Evolutionary conservation across 1,140 invertebrate species (phyloP).

Genomic region (Drosophila nasuta): DNA sequence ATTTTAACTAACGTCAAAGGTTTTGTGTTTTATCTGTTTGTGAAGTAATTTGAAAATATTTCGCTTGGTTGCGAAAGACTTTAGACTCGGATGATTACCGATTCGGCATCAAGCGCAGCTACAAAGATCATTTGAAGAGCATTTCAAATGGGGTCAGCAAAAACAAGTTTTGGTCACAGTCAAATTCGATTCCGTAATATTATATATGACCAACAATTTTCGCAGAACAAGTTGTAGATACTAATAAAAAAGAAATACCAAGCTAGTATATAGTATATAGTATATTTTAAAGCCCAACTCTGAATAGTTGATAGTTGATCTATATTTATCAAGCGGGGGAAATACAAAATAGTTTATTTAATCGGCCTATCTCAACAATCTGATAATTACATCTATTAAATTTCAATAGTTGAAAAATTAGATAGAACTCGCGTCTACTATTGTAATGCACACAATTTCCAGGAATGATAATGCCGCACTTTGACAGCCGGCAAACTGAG

Average conservation of each 20-base stretch:
- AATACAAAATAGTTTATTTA: not conserved
- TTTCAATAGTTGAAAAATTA: conserved; percentile 20
- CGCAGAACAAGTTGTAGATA: too few species aligned
- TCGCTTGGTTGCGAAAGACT: not conserved
- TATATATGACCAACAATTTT: too few species aligned
- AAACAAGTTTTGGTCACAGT: not conserved
- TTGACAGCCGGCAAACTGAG: not conserved
- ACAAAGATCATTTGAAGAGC: not conserved
- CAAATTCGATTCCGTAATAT: not conserved
- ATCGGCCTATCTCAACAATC: not conserved
- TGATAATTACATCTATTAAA: conserved; percentile 20
- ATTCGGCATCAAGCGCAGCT: not conserved
- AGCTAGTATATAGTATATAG: too few species aligned
- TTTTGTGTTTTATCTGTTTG: not conserved
- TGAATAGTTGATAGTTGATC: not conserved
- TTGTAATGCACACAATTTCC: not conserved
- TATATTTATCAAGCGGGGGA: not conserved
- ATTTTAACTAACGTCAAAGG: conserved; percentile 6
- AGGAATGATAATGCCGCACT: conserved; percentile 4
- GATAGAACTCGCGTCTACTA: not conserved
- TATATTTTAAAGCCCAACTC: not conserved
- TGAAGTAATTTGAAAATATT: not conserved
- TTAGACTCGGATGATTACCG: not conserved
- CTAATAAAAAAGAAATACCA: too few species aligned
- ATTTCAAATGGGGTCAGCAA: not conserved